These are phyloP conservation scores for Platichthys flesus DNA, from an alignment of 2,113 vertebrate genomes.

Conservation along the genomic window DNA sequence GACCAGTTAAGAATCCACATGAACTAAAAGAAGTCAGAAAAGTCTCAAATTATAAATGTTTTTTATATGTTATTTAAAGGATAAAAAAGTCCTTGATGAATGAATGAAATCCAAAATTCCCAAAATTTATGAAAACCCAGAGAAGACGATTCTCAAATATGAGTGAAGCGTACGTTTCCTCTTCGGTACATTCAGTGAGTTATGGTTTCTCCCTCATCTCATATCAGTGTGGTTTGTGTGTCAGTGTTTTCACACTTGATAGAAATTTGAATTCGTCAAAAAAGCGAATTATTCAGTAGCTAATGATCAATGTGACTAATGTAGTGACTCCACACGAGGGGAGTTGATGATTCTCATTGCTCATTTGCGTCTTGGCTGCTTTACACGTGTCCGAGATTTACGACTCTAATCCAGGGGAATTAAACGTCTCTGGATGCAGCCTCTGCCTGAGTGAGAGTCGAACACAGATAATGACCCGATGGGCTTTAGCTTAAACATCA, in stretches of 20 bases:
- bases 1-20: too few relatives aligned
- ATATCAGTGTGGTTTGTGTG: too few relatives aligned
- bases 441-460: slow-evolving; percentile 45
- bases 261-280: too few relatives aligned
- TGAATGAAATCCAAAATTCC: background rate
- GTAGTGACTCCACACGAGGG: background rate
- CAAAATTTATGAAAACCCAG: background rate
- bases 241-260: too few relatives aligned
- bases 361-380: slow-evolving; percentile 7
- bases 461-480: slow-evolving; percentile 43
- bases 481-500: slow-evolving; percentile 27
- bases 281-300: too few relatives aligned
- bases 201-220: too few relatives aligned
- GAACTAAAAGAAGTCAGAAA: too few relatives aligned
- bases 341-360: slow-evolving; percentile 5
- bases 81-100: background rate
- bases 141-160: background rate
- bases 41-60: too few relatives aligned
- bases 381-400: slow-evolving; percentile 43
- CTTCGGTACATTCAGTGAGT: background rate
- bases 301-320: slow-evolving; percentile 13
- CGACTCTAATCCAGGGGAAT: slow-evolving; percentile 57
- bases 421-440: slow-evolving; percentile 39
- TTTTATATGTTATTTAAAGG: background rate
- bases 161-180: background rate